Base-by-base conservation (phyloP, 2,797 vertebrate genomes). In the Periparus ater region DNA sequence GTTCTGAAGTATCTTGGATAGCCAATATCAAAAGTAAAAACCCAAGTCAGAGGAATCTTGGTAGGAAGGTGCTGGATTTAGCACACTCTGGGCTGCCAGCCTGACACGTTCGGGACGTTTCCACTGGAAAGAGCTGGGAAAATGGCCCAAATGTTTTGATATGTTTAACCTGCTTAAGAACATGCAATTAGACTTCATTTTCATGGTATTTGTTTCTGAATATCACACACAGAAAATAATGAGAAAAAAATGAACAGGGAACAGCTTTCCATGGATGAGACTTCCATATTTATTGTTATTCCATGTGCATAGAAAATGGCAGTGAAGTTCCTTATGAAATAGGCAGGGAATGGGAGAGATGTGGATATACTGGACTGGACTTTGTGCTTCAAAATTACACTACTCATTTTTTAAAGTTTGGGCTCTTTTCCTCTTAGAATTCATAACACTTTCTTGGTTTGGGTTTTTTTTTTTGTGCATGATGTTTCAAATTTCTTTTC, bases 231-330 rank as follows among this genome's bases (percentile, higher is more conserved):
- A 85, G 67, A 96, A 94, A 95, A 47, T 68, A 70, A 66, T 29
- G 90, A 81, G 53, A 96, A 97, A 90, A 89, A 85, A 97, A 95
- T 81, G 67, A 94, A 76, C 86, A 96, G 88, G 95, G 96, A 96
- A 89, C 96, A 95, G 89, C 82, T 97, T 97, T 98, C 96, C 95
- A 97, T 97, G 97, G 98, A 98, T 98, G 97, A 97, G 97, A 98
- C 93, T 89, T 98, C 98, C 98, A 98, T 97, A 98, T 98, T 98
- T 98, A 98, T 98, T 98, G 96, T 96, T 97, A 96, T 96, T 97
- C 96, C 96, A 97, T 98, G 98, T 98, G 98, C 98, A 98, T 98
- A 98, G 98, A 98, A 98, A 98, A 98, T 98, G 98, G 98, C 98
- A 98, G 98, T 98, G 98, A 98, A 96, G 92, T 96, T 98, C 96